A percentile compares a stretch with the other conserved stretches of the same genome.
phyloP scores from a whole-genome alignment of 1,140 invertebrate species.

The Brachionus plicatilis region DNA sequence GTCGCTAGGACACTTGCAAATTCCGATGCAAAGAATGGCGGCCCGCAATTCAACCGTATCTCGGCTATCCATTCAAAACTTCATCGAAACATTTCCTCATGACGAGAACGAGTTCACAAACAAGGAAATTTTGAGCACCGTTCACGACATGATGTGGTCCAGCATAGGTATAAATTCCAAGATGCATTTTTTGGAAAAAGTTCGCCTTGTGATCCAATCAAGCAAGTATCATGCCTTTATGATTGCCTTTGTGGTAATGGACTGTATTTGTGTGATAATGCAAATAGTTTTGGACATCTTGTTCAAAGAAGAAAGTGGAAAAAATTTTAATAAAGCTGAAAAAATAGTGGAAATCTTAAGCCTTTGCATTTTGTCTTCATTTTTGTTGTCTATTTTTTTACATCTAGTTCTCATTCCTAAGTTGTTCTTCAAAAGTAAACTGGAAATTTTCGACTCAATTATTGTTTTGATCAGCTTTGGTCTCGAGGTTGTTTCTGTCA shows the following conservation, averaged over 20 bases:
- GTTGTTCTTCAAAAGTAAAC: constrained; percentile 12
- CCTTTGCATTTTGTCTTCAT: neutral
- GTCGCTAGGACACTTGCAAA: neutral
- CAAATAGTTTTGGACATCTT: neutral
- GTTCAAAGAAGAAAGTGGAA: neutral
- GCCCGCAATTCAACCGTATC: neutral
- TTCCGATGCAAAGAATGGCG: neutral
- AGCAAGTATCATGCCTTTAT: neutral
- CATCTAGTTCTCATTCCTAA: neutral
- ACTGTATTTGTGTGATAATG: constrained; percentile 25
- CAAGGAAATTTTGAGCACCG: neutral
- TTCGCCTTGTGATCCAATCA: neutral
- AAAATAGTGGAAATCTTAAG: neutral
- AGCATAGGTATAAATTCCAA: neutral
- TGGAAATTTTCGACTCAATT: constrained; percentile 27
- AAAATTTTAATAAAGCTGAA: neutral
- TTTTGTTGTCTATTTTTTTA: constrained; percentile 6
- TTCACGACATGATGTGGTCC: neutral
- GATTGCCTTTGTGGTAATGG: constrained; percentile 3
- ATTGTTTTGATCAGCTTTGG: constrained; percentile 12
- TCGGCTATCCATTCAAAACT: neutral
- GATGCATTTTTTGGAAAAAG: neutral
- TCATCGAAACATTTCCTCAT: neutral
- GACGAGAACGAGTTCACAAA: constrained; percentile 3
- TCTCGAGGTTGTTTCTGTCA: neutral